A percentile compares a stretch with the other conserved stretches of the same genome.
phyloP scores from a whole-genome alignment of 2,113 vertebrate genomes.

The Pomatostomus ruficeps region DNA sequence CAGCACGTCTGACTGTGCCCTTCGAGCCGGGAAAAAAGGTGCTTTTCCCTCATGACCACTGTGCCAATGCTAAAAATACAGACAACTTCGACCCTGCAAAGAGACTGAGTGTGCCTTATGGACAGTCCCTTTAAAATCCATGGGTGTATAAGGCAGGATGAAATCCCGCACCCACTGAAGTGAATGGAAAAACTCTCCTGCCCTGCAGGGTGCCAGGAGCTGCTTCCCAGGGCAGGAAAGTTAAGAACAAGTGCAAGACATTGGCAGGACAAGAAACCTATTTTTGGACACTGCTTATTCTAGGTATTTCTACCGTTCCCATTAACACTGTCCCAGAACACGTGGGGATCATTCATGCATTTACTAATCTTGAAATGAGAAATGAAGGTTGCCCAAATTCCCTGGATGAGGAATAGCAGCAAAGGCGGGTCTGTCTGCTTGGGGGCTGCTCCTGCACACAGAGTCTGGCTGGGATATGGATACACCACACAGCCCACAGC shows the following conservation, averaged over 20 bases:
- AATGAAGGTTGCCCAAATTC: background rate
- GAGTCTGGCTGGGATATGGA: background rate
- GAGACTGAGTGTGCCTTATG: background rate
- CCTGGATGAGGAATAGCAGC: background rate
- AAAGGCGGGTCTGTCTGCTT: background rate
- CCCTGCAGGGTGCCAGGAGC: background rate
- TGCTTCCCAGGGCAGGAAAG: slow-evolving; percentile 10
- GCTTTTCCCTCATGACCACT: background rate
- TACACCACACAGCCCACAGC: accelerated
- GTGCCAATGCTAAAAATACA: background rate
- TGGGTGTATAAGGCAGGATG: background rate
- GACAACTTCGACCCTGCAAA: background rate
- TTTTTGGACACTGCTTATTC: slow-evolving; percentile 3
- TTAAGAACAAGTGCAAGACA: slow-evolving; percentile 14
- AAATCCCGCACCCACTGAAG: background rate
- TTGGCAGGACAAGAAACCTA: background rate
- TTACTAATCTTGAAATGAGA: background rate
- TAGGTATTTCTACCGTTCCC: background rate
- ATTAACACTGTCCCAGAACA: background rate
- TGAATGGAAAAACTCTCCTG: slow-evolving; percentile 36
- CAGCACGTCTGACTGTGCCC: background rate
- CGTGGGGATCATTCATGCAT: background rate
- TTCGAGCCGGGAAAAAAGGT: background rate
- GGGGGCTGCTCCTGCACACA: accelerated
- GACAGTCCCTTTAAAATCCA: background rate